These are phyloP conservation scores for Kryphioiulus occultus DNA, from an alignment of 2,888 invertebrate species.

Conservation along the genomic window DNA sequence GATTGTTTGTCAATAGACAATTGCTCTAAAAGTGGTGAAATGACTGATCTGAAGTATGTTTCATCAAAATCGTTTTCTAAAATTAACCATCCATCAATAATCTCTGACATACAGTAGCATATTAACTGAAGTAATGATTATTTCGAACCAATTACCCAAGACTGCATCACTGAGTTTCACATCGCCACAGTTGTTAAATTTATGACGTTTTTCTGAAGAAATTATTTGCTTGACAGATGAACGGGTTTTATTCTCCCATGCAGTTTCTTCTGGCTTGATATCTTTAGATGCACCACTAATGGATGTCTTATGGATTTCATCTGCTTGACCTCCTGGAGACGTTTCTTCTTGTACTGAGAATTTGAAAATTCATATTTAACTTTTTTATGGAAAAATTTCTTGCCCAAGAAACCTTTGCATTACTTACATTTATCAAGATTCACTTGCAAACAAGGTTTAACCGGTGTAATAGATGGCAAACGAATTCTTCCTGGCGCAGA, in stretches of 20 bases:
- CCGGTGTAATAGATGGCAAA: background rate
- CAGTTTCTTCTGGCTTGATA: background rate
- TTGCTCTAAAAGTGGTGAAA: conserved; percentile 4
- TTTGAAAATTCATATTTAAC: background rate
- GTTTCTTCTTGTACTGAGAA: background rate
- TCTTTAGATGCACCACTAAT: background rate
- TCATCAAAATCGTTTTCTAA: background rate
- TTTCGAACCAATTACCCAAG: background rate
- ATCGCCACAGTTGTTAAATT: background rate
- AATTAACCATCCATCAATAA: background rate
- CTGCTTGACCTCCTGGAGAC: background rate
- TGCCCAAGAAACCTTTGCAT: too few relatives aligned
- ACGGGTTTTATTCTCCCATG: background rate
- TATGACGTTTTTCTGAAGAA: background rate
- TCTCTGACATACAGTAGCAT: background rate
- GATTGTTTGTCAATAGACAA: background rate
- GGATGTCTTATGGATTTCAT: background rate
- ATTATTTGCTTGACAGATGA: background rate
- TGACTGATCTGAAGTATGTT: background rate
- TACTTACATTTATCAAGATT: conserved; percentile 2
- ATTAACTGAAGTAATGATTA: background rate
- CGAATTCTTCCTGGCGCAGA: conserved; percentile 37
- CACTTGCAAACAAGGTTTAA: background rate
- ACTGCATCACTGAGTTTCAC: background rate
- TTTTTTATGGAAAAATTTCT: too few relatives aligned